phyloP scores from a whole-genome alignment of 2,113 vertebrate genomes.

The Anthoscopus minutus region DNA sequence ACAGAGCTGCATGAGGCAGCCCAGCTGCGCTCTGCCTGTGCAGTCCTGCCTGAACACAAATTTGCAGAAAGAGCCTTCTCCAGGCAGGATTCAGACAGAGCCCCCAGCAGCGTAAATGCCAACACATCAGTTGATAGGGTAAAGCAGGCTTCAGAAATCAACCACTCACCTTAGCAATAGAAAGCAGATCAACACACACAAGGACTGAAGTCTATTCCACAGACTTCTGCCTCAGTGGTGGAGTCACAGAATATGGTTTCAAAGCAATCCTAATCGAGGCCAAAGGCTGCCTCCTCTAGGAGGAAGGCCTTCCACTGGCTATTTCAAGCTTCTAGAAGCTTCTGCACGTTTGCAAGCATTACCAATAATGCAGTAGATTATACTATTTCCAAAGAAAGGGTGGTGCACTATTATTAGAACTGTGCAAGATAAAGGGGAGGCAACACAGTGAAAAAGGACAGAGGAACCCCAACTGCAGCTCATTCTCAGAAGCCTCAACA shows the following conservation, averaged over 20 bases:
- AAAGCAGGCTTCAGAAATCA: background rate
- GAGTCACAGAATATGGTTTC: background rate
- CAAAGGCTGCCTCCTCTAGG: background rate
- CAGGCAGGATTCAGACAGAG: background rate
- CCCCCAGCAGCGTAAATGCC: background rate
- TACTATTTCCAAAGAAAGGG: background rate
- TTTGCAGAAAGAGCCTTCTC: background rate
- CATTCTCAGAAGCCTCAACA: background rate
- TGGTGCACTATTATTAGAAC: background rate
- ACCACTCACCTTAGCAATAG: background rate
- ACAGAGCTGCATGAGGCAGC: fast-evolving
- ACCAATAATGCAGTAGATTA: background rate
- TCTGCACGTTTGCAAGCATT: background rate
- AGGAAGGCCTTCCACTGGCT: background rate
- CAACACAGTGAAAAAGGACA: background rate
- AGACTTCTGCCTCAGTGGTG: background rate
- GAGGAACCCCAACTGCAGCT: background rate
- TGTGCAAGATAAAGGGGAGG: background rate
- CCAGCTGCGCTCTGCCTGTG: fast-evolving
- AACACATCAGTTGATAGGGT: background rate
- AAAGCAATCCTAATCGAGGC: background rate
- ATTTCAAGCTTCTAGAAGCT: background rate
- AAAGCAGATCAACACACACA: background rate
- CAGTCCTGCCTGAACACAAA: background rate
- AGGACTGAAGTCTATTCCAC: background rate